Percentiles rank a stretch among this genome's conserved stretches.
phyloP scores from a whole-genome alignment of 2,797 vertebrate species.

The Myoxocephalus aenaeus region DNA sequence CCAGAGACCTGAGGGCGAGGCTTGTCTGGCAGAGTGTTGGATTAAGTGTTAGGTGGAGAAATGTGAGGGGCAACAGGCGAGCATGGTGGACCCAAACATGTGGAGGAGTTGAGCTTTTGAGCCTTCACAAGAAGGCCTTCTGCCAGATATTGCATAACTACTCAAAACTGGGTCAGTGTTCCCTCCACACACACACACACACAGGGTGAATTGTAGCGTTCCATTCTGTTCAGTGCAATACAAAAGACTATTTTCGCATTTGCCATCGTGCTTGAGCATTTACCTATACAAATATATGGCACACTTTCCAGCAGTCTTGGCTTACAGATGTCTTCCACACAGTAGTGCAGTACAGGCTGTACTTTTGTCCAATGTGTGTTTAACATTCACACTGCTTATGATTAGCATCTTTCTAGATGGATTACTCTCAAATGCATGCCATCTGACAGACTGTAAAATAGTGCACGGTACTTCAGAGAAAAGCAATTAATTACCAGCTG shows the following conservation, averaged over 20 bases:
- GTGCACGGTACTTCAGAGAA: neutral
- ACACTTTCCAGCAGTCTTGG: neutral
- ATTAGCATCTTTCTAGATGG: neutral
- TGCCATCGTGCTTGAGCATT: neutral
- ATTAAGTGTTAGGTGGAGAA: constrained; percentile 11
- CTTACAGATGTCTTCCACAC: constrained; percentile 16
- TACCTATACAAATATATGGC: constrained; percentile 25
- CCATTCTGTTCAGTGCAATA: constrained; percentile 16
- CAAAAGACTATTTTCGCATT: constrained; percentile 22
- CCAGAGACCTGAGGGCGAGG: constrained; percentile 28
- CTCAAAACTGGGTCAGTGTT: constrained; percentile 68
- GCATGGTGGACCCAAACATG: constrained; percentile 22
- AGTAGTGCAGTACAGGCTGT: neutral
- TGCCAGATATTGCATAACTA: constrained; percentile 78
- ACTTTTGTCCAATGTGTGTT: neutral
- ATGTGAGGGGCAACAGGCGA: constrained; percentile 15
- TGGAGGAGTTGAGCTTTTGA: constrained; percentile 55
- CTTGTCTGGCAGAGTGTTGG: neutral
- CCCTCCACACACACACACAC: constrained; percentile 28
- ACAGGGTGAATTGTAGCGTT: constrained; percentile 34
- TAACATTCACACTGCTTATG: neutral
- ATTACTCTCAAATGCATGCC: neutral
- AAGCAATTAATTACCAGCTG: constrained; percentile 12
- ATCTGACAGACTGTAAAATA: neutral
- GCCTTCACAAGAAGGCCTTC: constrained; percentile 52